Evolutionary conservation across 2,888 invertebrate species (phyloP), one percentile per base, ranked within the genome.

Genomic region (Toxonevra muliebris): DNA sequence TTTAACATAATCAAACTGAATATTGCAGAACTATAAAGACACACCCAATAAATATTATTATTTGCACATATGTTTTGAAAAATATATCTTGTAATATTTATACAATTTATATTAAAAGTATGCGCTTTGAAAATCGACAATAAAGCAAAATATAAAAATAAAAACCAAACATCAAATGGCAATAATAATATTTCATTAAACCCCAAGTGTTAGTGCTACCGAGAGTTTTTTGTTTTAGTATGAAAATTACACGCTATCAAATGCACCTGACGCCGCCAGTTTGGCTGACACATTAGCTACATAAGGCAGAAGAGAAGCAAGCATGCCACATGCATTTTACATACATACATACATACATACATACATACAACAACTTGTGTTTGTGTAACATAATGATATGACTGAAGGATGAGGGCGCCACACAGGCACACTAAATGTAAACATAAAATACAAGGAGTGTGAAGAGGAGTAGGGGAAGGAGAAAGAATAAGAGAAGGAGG

Each of bases 191-290:
- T 11, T 45, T 45, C 45, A 45, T 45, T 45, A 45, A 13, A 13
- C 2, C 7, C 48, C 13, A 48, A 48, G 48, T 48, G 48, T 48
- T 48, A 15, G 30, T 30, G 30, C 30, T 30, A 30, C 30, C 30
- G 7, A 30, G 2, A 2, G 2, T 30, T 7, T 30, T 30, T 30
- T 30, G 30, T 2, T 30, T 19, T 52, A 3, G 10, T 10, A 52
- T 52, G 15, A 17, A n/a, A 3, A 52, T 52, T 52, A 19, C 52
- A 13, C 13, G 15, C 11, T 52, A 57, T 50, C 57, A 58, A 66
- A 57, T 48, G 50, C 57, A 61, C 57, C 57, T 61, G 61, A 19
- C 52, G 50, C 17, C 60, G 42, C n/a, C 30, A 17, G n/a, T 19
- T 17, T 52, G 15, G 15, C 15, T 52, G 10, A 15, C 15, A 17